phyloP scores from a whole-genome alignment of 2,797 vertebrate genomes.

The Poeciliopsis paucimaculata region DNA sequence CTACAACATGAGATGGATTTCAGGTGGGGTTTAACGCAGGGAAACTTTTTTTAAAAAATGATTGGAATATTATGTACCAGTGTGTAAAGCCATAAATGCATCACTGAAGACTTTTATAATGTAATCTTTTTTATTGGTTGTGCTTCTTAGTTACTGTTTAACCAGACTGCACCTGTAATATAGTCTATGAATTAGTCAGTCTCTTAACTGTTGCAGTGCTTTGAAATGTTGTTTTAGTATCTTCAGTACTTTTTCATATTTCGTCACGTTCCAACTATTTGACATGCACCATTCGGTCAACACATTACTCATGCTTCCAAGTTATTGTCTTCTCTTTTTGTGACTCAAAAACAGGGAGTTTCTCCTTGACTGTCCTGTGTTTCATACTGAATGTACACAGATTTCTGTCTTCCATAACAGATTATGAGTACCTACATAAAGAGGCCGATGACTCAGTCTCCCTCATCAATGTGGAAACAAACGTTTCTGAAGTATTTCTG shows the following conservation, averaged over 20 bases:
- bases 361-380: neutral
- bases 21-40: constrained; percentile 77
- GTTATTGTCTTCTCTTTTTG: neutral
- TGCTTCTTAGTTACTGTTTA: constrained; percentile 37
- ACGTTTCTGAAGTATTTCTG: constrained; percentile 72
- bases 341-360: neutral
- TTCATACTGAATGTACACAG: neutral
- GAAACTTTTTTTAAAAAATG: neutral
- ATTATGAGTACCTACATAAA: constrained; percentile 87
- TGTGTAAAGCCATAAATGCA: constrained; percentile 6
- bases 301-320: neutral
- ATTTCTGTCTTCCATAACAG: constrained; percentile 65
- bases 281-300: neutral
- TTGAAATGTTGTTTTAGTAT: neutral
- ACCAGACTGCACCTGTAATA: neutral
- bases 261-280: neutral
- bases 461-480: constrained; percentile 76
- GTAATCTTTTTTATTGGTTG: neutral
- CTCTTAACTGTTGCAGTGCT: neutral
- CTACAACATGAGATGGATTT: constrained; percentile 90
- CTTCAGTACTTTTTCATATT: neutral
- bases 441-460: constrained; percentile 76
- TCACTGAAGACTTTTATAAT: constrained; percentile 14
- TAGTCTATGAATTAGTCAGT: neutral
- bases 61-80: neutral